phyloP scores from a whole-genome alignment of 2,113 vertebrate species.

The Pseudopodoces humilis region DNA sequence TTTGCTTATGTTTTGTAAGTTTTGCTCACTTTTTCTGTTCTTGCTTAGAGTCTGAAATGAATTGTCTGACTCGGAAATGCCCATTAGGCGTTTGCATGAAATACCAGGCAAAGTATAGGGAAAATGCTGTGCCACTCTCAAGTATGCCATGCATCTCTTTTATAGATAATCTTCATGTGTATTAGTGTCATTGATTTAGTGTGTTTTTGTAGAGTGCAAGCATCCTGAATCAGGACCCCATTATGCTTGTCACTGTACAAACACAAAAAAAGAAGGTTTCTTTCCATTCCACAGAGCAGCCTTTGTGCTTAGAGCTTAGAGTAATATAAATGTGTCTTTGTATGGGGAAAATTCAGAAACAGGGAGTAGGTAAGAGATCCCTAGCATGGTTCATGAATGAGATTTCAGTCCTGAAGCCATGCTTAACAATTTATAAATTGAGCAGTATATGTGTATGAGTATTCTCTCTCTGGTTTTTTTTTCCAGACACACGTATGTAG shows the following conservation, averaged over 20 bases:
- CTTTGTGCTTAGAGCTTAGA: slow-evolving; percentile 61
- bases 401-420: slow-evolving; percentile 46
- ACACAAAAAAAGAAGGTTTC: slow-evolving; percentile 67
- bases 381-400: slow-evolving; percentile 32
- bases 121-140: neutral
- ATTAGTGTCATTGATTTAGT: slow-evolving; percentile 55
- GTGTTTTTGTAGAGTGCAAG: slow-evolving; percentile 55
- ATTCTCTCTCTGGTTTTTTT: neutral
- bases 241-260: slow-evolving; percentile 63
- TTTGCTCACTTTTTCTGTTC: neutral
- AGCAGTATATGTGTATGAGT: neutral
- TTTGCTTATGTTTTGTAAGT: neutral
- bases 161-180: slow-evolving; percentile 36
- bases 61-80: neutral
- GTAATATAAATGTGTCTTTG: slow-evolving; percentile 67
- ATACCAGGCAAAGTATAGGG: neutral
- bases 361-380: slow-evolving; percentile 59
- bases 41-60: neutral
- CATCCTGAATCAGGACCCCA: slow-evolving; percentile 63
- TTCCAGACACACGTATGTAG: neutral
- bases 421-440: slow-evolving; percentile 37
- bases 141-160: neutral
- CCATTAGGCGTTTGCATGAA: neutral
- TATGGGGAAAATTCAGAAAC: slow-evolving; percentile 61
- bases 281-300: slow-evolving; percentile 59